These are phyloP conservation scores for Eupristina koningsbergeri DNA, from an alignment of 1,140 invertebrate species.

Conservation along the genomic window DNA sequence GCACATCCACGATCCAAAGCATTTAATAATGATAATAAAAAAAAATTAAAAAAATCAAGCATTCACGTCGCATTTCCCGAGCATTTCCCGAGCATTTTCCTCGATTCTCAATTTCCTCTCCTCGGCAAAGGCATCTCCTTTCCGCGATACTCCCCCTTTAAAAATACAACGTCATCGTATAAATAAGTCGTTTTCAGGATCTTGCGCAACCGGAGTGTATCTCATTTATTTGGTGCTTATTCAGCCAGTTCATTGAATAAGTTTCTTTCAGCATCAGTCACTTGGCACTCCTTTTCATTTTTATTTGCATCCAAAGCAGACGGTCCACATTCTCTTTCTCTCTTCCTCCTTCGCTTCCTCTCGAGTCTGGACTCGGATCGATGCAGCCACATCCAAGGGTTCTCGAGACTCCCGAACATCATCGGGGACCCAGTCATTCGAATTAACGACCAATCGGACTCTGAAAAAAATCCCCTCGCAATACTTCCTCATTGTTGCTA, in stretches of 20 bases:
- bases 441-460: constrained; percentile 23
- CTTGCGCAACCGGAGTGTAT: background rate
- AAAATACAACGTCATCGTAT: background rate
- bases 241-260: constrained; percentile 3
- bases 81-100: background rate
- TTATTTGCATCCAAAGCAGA: background rate
- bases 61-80: background rate
- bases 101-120: background rate
- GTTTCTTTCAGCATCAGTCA: background rate
- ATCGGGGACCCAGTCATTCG: background rate
- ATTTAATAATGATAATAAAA: no score
- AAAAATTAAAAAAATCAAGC: background rate
- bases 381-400: background rate
- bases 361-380: background rate
- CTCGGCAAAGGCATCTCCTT: background rate
- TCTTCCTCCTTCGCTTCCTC: background rate
- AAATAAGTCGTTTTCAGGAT: background rate
- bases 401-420: background rate
- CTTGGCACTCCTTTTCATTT: background rate
- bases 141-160: background rate
- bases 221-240: constrained; percentile 4
- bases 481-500: no score
- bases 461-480: no score
- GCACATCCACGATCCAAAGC: background rate
- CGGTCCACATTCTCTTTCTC: background rate